phyloP scores from a whole-genome alignment of 2,113 vertebrate species.

The Indicator maculatus region DNA sequence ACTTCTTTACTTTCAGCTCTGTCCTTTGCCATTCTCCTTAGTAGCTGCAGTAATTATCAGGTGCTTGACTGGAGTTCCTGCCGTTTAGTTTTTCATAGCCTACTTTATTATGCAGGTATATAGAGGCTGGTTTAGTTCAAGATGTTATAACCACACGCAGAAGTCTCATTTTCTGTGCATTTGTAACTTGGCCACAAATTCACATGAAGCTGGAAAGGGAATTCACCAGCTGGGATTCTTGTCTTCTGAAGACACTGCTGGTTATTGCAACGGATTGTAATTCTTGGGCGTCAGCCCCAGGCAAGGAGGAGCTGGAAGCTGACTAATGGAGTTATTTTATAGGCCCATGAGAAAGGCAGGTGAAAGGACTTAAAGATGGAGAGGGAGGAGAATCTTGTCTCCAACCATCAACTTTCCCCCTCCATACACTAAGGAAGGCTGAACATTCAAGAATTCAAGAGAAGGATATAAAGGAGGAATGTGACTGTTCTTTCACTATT shows the following conservation, averaged over 20 bases:
- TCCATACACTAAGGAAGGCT: background rate
- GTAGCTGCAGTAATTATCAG: conserved; percentile 9
- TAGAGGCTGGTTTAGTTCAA: background rate
- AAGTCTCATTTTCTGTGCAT: conserved; percentile 20
- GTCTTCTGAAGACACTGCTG: background rate
- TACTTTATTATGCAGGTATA: conserved; percentile 20
- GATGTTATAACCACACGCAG: background rate
- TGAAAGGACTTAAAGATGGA: background rate
- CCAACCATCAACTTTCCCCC: background rate
- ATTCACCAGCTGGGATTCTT: conserved; percentile 33
- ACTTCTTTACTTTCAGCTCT: background rate
- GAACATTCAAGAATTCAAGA: background rate
- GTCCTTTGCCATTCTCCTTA: background rate
- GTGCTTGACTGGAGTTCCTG: conserved; percentile 1
- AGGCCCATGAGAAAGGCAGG: background rate
- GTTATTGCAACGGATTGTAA: background rate
- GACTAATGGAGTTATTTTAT: background rate
- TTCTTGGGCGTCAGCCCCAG: background rate
- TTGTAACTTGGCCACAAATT: conserved; percentile 18
- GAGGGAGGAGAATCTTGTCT: background rate
- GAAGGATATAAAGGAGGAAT: background rate
- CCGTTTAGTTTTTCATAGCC: background rate
- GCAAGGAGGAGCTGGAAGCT: background rate
- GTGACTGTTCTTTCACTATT: background rate
- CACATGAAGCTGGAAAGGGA: background rate